Evolutionary conservation across 2,888 invertebrate species (phyloP).

Genomic region (Buathra laborator): DNA sequence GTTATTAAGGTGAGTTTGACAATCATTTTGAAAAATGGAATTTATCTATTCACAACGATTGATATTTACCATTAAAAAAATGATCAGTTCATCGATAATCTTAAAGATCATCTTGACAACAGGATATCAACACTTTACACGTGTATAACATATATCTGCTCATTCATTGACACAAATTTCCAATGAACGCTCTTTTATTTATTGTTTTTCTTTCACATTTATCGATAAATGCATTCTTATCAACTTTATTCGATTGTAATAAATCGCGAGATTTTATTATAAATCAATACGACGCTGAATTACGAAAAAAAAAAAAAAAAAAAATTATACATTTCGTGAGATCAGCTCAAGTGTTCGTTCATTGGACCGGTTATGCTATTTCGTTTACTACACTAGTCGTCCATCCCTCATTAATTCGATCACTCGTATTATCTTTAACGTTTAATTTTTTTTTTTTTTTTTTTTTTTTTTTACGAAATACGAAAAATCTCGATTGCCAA

Average conservation of each 20-base stretch:
- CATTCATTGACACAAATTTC: background rate
- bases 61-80: background rate
- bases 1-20: background rate
- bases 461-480: conserved; percentile 4
- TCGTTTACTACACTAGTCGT: conserved; percentile 47
- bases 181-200: background rate
- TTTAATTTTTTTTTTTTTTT: background rate
- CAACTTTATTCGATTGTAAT: background rate
- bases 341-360: background rate
- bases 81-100: background rate
- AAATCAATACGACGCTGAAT: background rate
- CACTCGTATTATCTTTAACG: background rate
- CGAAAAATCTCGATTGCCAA: conserved; percentile 36
- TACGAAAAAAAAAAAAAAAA: background rate
- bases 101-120: background rate
- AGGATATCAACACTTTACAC: background rate
- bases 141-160: background rate
- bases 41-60: background rate
- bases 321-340: background rate
- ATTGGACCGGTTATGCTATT: conserved; percentile 18
- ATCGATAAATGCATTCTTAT: background rate
- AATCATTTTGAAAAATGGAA: background rate
- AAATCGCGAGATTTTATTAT: background rate
- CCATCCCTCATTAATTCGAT: conserved; percentile 1
- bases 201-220: background rate